Percentiles rank a stretch among this genome's conserved stretches.
Evolutionary conservation across 2,113 vertebrate genomes (phyloP).

Genomic region (Climacteris rufus): DNA sequence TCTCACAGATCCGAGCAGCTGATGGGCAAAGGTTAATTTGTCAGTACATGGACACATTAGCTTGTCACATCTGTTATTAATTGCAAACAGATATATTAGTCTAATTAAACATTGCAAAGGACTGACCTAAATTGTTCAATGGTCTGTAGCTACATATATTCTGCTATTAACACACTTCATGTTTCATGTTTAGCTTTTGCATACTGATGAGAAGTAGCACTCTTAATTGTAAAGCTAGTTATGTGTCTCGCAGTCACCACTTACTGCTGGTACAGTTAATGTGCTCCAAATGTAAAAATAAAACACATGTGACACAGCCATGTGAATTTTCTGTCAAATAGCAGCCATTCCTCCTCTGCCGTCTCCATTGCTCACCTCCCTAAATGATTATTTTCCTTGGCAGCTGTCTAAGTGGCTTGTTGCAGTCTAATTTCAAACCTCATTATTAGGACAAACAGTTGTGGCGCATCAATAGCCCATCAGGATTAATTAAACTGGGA

Average conservation of each 20-base stretch:
- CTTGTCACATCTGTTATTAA: conserved; percentile 95
- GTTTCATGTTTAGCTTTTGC: conserved; percentile 70
- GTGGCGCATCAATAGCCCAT: conserved; percentile 93
- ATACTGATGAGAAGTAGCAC: conserved; percentile 73
- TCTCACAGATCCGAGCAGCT: conserved; percentile 93
- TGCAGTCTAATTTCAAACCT: conserved; percentile 90
- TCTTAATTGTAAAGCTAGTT: conserved; percentile 71
- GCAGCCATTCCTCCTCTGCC: conserved; percentile 68
- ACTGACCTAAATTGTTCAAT: conserved; percentile 83
- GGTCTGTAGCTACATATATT: conserved; percentile 74
- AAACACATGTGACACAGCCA: conserved; percentile 72
- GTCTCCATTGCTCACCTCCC: conserved; percentile 65
- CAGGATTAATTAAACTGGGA: conserved; percentile 97
- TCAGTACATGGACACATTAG: conserved; percentile 87
- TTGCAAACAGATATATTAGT: conserved; percentile 90
- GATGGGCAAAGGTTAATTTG: conserved; percentile 95
- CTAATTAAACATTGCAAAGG: conserved; percentile 82
- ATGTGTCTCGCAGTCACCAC: conserved; percentile 53
- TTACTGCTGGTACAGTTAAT: conserved; percentile 71
- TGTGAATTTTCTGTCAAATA: conserved; percentile 72
- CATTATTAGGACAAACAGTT: conserved; percentile 97
- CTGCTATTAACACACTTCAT: conserved; percentile 74
- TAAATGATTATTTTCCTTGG: conserved; percentile 79
- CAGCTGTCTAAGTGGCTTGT: conserved; percentile 89
- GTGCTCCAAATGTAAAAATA: conserved; percentile 70